Evolutionary conservation across 2,113 vertebrate species (phyloP).

Genomic region (Phrynosoma platyrhinos): DNA sequence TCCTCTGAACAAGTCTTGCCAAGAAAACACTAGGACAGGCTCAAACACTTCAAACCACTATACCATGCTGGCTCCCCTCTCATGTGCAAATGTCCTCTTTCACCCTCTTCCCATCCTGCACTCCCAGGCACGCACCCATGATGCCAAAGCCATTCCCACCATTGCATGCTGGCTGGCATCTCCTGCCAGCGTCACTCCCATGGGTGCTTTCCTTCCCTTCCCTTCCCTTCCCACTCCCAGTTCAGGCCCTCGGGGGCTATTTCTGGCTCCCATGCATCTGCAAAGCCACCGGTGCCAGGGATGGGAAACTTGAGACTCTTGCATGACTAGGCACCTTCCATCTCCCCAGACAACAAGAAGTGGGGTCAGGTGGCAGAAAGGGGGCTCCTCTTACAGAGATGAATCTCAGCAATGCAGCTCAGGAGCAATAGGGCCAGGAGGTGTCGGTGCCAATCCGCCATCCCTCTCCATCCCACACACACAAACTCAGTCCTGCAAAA

Average conservation of each 20-base stretch:
- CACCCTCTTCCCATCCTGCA: too few relatives aligned
- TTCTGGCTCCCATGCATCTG: slow-evolving; percentile 25
- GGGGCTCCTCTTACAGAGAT: slow-evolving; percentile 2
- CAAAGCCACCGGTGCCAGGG: neutral
- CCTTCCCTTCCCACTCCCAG: neutral
- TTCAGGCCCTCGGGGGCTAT: slow-evolving; percentile 1
- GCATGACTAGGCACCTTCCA: slow-evolving; percentile 11
- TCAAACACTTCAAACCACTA: too few relatives aligned
- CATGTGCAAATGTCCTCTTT: too few relatives aligned
- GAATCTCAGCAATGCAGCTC: slow-evolving; percentile 15
- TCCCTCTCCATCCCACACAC: too few relatives aligned
- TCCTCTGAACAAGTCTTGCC: too few relatives aligned
- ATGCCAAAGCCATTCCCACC: neutral
- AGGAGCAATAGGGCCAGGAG: neutral
- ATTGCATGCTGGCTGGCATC: neutral
- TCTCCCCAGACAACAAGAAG: neutral
- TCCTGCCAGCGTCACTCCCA: neutral
- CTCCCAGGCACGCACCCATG: too few relatives aligned
- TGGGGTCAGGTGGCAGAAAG: neutral
- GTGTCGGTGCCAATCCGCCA: neutral
- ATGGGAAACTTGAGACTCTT: neutral
- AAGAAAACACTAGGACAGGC: too few relatives aligned
- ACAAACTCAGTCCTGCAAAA: neutral
- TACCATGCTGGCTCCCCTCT: too few relatives aligned
- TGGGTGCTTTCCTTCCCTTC: neutral